phyloP scores from a whole-genome alignment of 2,797 vertebrate species.

The Trachurus trachurus region DNA sequence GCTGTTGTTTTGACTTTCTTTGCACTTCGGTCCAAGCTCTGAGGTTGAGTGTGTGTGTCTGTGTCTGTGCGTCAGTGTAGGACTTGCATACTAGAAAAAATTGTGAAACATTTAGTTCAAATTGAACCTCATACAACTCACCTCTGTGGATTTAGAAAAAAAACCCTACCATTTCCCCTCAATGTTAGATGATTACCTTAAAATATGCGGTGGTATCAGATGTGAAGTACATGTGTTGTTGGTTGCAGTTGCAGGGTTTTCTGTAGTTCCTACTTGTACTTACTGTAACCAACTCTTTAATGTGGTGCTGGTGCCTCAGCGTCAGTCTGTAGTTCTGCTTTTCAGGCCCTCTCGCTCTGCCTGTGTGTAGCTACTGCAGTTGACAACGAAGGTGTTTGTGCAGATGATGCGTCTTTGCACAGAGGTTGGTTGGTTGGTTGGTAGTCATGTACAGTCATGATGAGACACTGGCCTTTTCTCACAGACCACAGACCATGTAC shows the following conservation, averaged over 20 bases:
- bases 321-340: background rate
- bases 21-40: slow-evolving; percentile 14
- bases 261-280: background rate
- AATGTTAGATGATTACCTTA: too few relatives aligned
- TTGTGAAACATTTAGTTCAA: too few relatives aligned
- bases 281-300: too few relatives aligned
- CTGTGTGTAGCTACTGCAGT: background rate
- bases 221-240: background rate
- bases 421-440: background rate
- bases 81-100: too few relatives aligned
- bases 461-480: background rate
- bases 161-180: background rate
- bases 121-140: too few relatives aligned
- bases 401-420: background rate
- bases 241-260: background rate
- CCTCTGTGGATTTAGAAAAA: too few relatives aligned
- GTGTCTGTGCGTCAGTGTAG: background rate
- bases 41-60: slow-evolving; percentile 2
- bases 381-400: background rate
- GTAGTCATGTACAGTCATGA: background rate
- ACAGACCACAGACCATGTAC: background rate
- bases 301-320: background rate
- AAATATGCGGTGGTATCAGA: background rate
- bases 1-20: slow-evolving; percentile 39
- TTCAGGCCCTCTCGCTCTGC: background rate